Evolutionary conservation across 1,140 invertebrate species (phyloP), one percentile per base, ranked within the genome.

Genomic region (Cotesia glomerata): DNA sequence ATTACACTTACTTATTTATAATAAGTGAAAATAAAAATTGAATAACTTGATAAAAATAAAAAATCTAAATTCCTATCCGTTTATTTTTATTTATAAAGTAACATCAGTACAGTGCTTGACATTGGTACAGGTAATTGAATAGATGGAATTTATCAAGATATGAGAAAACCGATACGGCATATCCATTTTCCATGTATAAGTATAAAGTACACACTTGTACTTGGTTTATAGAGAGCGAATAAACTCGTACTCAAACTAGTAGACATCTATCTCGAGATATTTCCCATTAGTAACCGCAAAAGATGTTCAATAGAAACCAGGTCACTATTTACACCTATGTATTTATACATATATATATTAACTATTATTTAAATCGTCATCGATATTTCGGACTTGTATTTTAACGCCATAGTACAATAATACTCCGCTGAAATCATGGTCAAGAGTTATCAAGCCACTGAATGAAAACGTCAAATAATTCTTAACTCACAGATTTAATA

Each of bases 261-360:
- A 36, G 64, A 51, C 66, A n/a, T 69, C 66, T 61, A 61, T 62
- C 54, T 61, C 49, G 32, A 52, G 14, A 13, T 61, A 59, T 62
- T 59, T 34, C 49, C 14, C 52, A 51, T 69, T 18, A 59, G 35
- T 49, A 69, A 26, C 13, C 54, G 18, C 68, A 26, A 32, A 67
- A 52, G 34, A 52, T 62, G 34, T 39, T 62, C 5, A 36, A 69
- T 61, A 39, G 35, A 62, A 59, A 62, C 34, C 56, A 51, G 68
- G 68, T 61, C 56, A 69, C 56, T 45, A 45, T 45, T 45, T 45
- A 45, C 8, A 45, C 39, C 39, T 7, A 8, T 45, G 11, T 45
- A 45, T 51, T 3, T 14, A 26, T 39, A 34, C 34, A 26, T 18
- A 56, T 49, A 18, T 68, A 36, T n/a, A 61, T 45, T 69, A 54